Base-by-base conservation (phyloP, 2,888 invertebrate genomes). In the Rhingia rostrata region DNA sequence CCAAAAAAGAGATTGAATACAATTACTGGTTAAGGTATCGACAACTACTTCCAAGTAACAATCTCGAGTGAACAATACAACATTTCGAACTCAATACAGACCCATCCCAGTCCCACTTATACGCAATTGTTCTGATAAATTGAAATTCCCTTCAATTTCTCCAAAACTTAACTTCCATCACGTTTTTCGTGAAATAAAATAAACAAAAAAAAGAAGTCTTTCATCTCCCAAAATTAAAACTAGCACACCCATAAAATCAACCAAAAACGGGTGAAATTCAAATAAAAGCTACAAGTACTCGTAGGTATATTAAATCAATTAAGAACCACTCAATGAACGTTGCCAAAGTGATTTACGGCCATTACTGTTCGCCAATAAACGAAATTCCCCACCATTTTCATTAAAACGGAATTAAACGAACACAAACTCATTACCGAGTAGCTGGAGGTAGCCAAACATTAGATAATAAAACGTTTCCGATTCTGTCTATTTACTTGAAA, bases 381-480 rank as follows among this genome's bases (percentile, higher is more conserved):
- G 7, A 58, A 66, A 63, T 58, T 63, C 43, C 49, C 22, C 54
- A n/a, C 30, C 39, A 39, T 67, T 69, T 69, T 58, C 39, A 39
- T 61, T 81, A 51, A 66, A 70, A 54, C 9, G 37, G 35, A 67
- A 73, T 66, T 47, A 61, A 45, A 49, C 41, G 41, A 47, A 66
- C 41, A 22, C 41, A 53, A 45, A 32, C 70, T 63, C 54, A 58
- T 56, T 73, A 67, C 73, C 37, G 43, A 47, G 54, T 33, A 53
- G 32, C 9, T 32, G 39, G 7, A 22, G 47, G 7, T 9, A n/a
- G 9, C 4, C 9, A 45, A 45, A 64, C 61, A 77, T 83, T 83
- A 78, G 83, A 73, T 83, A 83, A 83, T 73, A 78, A 83, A 83
- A 73, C 49, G 67, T 56, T 73, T 63, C 78, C 82, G 61, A 61